phyloP scores from a whole-genome alignment of 2,888 invertebrate species.

The Clepsis dumicolana region DNA sequence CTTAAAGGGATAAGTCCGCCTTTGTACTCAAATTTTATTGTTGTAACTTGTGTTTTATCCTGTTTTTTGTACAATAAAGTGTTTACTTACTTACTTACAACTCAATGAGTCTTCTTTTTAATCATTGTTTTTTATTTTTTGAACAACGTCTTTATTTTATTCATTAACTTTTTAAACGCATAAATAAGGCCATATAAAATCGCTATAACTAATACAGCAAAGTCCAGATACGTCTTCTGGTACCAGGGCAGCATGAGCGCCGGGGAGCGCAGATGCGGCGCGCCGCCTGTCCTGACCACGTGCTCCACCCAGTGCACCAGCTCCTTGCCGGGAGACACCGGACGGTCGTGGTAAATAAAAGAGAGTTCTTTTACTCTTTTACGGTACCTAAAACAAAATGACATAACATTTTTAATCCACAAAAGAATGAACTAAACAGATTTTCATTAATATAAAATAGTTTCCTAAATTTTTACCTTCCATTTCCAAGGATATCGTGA shows the following conservation, averaged over 20 bases:
- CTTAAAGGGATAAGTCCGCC: no score
- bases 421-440: not conserved
- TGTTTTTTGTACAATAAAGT: no score
- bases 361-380: slow-evolving; percentile 50
- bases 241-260: slow-evolving; percentile 51
- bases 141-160: not conserved
- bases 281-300: slow-evolving; percentile 83
- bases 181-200: not conserved
- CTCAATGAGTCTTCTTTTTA: not conserved
- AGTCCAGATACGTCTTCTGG: slow-evolving; percentile 58
- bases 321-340: slow-evolving; percentile 81
- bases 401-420: not conserved
- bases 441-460: not conserved
- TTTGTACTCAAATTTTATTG: no score
- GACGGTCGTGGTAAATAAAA: slow-evolving; percentile 63
- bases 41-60: no score
- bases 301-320: slow-evolving; percentile 89
- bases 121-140: not conserved
- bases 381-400: slow-evolving; percentile 51
- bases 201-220: slow-evolving; percentile 35
- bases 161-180: not conserved
- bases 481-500: slow-evolving; percentile 53
- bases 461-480: slow-evolving; percentile 50
- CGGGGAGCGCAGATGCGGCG: slow-evolving; percentile 68
- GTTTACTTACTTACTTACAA: no score